Percentiles rank a stretch among this genome's conserved stretches.
phyloP scores from a whole-genome alignment of 2,113 vertebrate species.

The Taurulus bubalis region DNA sequence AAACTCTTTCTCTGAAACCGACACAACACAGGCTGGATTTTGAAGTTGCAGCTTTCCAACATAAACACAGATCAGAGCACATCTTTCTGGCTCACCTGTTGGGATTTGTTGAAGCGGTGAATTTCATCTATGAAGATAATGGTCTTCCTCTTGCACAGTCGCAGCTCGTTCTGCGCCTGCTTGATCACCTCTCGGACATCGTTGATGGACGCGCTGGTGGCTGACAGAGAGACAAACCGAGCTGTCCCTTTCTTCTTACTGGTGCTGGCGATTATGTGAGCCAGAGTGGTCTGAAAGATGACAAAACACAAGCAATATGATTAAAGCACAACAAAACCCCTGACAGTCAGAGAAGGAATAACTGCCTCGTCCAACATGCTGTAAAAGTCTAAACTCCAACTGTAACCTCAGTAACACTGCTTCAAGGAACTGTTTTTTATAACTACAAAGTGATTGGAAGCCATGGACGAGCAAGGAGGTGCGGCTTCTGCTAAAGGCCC shows the following conservation, averaged over 20 bases:
- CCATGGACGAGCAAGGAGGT: too few species aligned
- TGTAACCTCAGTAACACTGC: too few species aligned
- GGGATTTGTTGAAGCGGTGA: conserved; percentile 97
- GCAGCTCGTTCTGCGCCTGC: conserved; percentile 95
- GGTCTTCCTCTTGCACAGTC: conserved; percentile 95
- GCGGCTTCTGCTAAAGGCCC: too few species aligned
- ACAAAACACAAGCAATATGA: background rate
- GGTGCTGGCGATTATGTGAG: conserved; percentile 92
- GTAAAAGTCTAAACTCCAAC: too few species aligned
- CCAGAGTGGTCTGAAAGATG: conserved; percentile 92
- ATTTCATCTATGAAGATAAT: conserved; percentile 99
- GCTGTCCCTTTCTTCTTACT: conserved; percentile 88
- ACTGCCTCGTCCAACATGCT: too few species aligned
- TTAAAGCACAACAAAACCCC: background rate
- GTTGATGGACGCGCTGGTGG: conserved; percentile 90
- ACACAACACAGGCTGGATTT: background rate
- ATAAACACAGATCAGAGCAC: background rate
- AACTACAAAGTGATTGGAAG: too few species aligned
- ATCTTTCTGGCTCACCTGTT: conserved; percentile 88
- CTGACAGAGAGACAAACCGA: conserved; percentile 92
- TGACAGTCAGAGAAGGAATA: too few species aligned
- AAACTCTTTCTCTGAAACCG: background rate
- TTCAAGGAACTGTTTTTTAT: too few species aligned
- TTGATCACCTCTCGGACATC: conserved; percentile 96
- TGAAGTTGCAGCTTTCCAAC: background rate